Conservation (phyloP, 2,797 vertebrate genomes). For the Myiothlypis chrysogaster region DNA sequence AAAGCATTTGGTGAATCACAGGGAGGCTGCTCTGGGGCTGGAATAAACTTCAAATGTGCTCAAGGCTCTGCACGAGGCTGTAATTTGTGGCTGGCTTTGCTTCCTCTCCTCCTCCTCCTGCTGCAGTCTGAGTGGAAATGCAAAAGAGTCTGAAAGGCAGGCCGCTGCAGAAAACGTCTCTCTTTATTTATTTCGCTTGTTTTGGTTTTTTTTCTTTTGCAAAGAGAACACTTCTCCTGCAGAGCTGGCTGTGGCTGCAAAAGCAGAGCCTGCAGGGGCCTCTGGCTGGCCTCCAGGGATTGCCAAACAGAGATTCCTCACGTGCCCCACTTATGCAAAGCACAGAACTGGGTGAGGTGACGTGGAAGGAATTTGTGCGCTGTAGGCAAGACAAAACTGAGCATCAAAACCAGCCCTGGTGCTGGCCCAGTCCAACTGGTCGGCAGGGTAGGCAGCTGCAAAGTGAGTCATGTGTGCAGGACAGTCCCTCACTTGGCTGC, state of each 20-base stretch:
- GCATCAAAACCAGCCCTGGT: not conserved
- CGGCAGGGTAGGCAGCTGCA: not conserved
- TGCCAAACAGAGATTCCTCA: conserved; percentile 19
- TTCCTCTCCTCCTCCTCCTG: not conserved
- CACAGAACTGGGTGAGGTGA: not conserved
- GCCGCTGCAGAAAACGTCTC: not conserved
- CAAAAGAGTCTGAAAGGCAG: not conserved
- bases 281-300: not conserved
- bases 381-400: not conserved
- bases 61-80: not conserved
- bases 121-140: not conserved
- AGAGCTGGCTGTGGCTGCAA: not conserved
- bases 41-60: not conserved
- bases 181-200: not conserved
- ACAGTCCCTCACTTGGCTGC: not conserved
- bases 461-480: not conserved
- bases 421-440: not conserved
- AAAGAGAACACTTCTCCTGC: not conserved
- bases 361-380: not conserved
- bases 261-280: conserved; percentile 31
- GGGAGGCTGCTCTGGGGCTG: not conserved
- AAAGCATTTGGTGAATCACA: not conserved
- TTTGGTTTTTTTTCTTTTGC: not conserved
- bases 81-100: conserved; percentile 12
- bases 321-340: not conserved